phyloP scores from a whole-genome alignment of 2,888 invertebrate species.

The Drosophila formosana region DNA sequence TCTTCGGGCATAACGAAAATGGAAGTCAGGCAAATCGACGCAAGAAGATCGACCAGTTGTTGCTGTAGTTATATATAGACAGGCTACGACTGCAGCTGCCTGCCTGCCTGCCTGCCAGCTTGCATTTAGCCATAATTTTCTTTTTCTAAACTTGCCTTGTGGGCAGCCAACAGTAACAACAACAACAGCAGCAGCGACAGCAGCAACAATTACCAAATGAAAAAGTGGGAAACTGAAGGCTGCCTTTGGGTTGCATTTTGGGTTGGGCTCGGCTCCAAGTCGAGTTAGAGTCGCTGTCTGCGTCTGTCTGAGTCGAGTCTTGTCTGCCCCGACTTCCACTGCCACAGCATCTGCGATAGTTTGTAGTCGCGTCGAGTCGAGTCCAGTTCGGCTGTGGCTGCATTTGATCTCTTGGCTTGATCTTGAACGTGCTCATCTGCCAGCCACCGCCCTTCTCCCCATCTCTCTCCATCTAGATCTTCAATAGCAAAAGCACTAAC shows the following conservation, averaged over 20 bases:
- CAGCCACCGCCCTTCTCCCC: constrained; percentile 11
- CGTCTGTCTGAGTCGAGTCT: not conserved
- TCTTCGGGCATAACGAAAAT: constrained; percentile 11
- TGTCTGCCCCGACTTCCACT: too few relatives aligned
- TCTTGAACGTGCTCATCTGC: constrained; percentile 78
- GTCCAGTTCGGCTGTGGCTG: constrained; percentile 35
- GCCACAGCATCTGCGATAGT: not conserved
- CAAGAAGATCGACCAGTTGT: constrained; percentile 19
- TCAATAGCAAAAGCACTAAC: constrained; percentile 2
- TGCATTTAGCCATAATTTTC: constrained; percentile 67
- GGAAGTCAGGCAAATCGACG: constrained; percentile 27
- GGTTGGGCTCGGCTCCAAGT: constrained; percentile 8
- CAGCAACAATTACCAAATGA: constrained; percentile 61
- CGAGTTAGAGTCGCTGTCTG: too few relatives aligned
- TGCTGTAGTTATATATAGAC: constrained; percentile 46
- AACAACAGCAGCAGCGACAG: constrained; percentile 23
- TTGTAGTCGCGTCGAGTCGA: constrained; percentile 17
- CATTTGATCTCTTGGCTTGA: constrained; percentile 78
- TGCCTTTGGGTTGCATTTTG: constrained; percentile 39
- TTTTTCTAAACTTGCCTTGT: constrained; percentile 43
- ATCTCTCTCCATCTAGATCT: not conserved
- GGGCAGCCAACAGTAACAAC: constrained; percentile 33
- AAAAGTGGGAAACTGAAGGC: constrained; percentile 51
- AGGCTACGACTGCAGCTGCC: constrained; percentile 13
- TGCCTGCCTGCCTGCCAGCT: constrained; percentile 55